Evolutionary conservation across 2,797 vertebrate genomes (phyloP).

Genomic region (Spinus olivaceus): DNA sequence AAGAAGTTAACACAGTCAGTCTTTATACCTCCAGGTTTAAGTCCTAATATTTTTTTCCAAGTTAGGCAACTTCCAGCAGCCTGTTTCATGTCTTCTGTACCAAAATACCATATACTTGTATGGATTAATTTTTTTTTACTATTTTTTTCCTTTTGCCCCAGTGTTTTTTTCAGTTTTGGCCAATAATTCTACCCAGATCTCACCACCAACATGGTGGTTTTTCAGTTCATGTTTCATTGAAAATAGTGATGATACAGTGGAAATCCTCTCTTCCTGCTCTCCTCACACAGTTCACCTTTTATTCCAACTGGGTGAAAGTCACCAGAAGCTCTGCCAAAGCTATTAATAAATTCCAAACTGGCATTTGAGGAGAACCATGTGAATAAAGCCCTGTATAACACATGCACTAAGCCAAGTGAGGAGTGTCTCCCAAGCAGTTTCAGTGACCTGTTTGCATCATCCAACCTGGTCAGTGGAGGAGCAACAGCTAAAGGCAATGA

Average conservation of each 20-base stretch:
- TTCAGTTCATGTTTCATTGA: background rate
- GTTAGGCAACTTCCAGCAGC: background rate
- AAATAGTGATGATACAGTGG: background rate
- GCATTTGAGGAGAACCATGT: background rate
- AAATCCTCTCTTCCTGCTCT: background rate
- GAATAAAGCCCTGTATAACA: background rate
- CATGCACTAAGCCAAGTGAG: background rate
- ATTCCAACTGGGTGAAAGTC: background rate
- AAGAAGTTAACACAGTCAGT: background rate
- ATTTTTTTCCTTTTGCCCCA: background rate
- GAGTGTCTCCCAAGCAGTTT: background rate
- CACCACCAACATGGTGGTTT: background rate
- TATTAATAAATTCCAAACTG: background rate
- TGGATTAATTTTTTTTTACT: rapidly evolving
- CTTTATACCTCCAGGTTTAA: background rate
- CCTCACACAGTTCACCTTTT: background rate
- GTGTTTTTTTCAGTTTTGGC: background rate
- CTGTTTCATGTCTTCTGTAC: background rate
- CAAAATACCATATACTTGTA: background rate
- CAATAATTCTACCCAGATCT: background rate
- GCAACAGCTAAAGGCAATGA: background rate
- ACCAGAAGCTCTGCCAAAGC: background rate
- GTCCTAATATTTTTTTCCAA: background rate
- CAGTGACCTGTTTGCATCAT: background rate
- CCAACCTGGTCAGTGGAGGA: background rate